These are phyloP conservation scores for Dendrolimus houi DNA, from an alignment of 2,888 invertebrate genomes.

Conservation along the genomic window DNA sequence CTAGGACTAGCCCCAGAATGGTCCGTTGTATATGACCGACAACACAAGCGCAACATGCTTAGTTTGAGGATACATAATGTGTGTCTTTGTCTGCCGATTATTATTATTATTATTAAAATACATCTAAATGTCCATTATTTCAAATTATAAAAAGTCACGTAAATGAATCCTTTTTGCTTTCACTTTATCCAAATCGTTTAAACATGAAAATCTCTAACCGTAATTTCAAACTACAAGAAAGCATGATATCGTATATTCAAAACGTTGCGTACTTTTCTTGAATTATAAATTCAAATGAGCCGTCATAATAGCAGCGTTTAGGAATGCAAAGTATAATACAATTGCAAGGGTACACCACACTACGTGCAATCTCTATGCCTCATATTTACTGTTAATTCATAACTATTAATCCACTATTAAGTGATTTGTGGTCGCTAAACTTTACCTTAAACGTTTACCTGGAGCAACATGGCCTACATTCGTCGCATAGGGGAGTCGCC, in stretches of 20 bases:
- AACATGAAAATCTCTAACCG: not conserved
- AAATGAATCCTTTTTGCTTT: too few species aligned
- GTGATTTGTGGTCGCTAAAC: constrained; percentile 20
- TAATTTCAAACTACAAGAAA: not conserved
- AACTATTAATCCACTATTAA: constrained; percentile 21
- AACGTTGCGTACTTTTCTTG: not conserved
- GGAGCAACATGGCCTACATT: too few species aligned
- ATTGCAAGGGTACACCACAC: constrained; percentile 19
- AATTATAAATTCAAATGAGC: not conserved
- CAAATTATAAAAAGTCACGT: too few species aligned
- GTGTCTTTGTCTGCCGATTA: too few species aligned
- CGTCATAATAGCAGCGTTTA: constrained; percentile 19
- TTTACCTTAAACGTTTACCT: constrained; percentile 10
- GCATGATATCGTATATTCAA: constrained; percentile 1
- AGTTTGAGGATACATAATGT: too few species aligned
- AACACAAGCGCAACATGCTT: too few species aligned
- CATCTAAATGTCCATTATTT: too few species aligned
- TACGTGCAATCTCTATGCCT: constrained; percentile 3
- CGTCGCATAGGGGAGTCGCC: too few species aligned
- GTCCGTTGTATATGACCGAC: too few species aligned
- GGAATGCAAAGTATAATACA: constrained; percentile 34
- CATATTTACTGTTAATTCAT: constrained; percentile 15
- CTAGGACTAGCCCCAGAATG: too few species aligned
- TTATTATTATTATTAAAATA: too few species aligned
- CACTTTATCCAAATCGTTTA: too few species aligned